These are phyloP conservation scores for Rhincodon typus DNA, from an alignment of 2,797 vertebrate species.

Conservation along the genomic window DNA sequence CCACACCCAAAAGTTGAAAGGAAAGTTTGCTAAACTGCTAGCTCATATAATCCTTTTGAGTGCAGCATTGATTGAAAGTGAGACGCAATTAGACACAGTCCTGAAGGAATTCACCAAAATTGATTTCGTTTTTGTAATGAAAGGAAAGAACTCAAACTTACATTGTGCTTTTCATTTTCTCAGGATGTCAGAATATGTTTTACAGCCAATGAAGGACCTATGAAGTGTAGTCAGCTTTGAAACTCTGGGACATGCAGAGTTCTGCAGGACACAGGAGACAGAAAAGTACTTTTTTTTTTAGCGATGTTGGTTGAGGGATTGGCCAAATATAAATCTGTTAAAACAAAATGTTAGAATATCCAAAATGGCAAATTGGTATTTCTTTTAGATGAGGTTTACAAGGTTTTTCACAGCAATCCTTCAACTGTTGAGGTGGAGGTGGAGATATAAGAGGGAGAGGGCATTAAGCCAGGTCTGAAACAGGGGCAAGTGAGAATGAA, in stretches of 20 bases:
- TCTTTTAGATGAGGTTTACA: background rate
- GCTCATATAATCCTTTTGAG: background rate
- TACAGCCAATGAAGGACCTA: background rate
- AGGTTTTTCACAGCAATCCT: background rate
- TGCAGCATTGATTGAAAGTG: background rate
- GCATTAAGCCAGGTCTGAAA: background rate
- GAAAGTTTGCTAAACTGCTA: background rate
- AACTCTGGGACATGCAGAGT: background rate
- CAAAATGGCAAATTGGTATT: background rate
- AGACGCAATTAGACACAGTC: too few relatives aligned
- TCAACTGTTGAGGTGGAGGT: background rate
- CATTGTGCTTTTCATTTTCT: background rate
- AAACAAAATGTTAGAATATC: background rate
- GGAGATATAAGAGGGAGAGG: background rate
- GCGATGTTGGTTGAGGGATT: background rate
- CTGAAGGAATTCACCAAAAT: background rate
- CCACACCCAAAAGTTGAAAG: background rate
- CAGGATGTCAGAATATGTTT: background rate
- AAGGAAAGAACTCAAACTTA: background rate
- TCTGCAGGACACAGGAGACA: too few relatives aligned
- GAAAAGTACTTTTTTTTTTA: too few relatives aligned
- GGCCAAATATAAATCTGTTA: background rate
- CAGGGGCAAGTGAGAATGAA: background rate
- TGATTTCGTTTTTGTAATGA: background rate
- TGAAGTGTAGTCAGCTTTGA: background rate